Base-by-base conservation (phyloP, 2,113 vertebrate genomes). In the Pachycephala philippinensis region DNA sequence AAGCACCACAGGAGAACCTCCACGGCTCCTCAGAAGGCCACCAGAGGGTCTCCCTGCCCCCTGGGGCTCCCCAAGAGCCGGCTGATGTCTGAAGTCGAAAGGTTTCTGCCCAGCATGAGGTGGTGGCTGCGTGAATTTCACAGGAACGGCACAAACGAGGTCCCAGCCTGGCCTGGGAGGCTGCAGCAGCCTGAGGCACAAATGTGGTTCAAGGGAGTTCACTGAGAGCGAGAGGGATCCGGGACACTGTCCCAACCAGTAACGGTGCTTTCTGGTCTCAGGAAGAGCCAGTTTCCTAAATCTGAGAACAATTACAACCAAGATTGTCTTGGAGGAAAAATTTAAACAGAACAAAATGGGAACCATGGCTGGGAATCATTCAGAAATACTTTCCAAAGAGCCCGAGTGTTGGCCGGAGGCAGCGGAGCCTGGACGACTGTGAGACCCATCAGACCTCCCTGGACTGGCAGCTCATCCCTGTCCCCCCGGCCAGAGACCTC, bases 261-360 rank as follows among this genome's bases (percentile, higher is more conserved):
- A 79, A 82, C 0, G 0, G 42, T 30, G 54, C 60, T 83, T 74
- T 79, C 83, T 95, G 68, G 39, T 50, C 85, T 96, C 84, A 86
- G 79, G 87, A 97, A 95, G 59, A 95, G 91, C 92, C 95, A 96
- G 90, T 86, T 96, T 92, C 95, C 93, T 95, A 91, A 96, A 93
- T 94, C 95, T 97, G 96, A 96, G 93, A 96, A 83, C 87, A 97
- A 97, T 97, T 97, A 97, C 1, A 0, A 94, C 33, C 1, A 0
- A 93, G 75, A 77, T 97, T 83, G 82, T 77, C 80, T 95, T 84
- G 74, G 70, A 95, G 84, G 85, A 93, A 96, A 85, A 95, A 86
- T 44, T 93, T 93, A 92, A 95, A 74, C 75, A 93, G 95, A 93
- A 93, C 82, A 93, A 76, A 95, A 90, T 80, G 82, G 71, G 82